Conservation (phyloP, 2,797 vertebrate species). For the Vireo griseus region DNA sequence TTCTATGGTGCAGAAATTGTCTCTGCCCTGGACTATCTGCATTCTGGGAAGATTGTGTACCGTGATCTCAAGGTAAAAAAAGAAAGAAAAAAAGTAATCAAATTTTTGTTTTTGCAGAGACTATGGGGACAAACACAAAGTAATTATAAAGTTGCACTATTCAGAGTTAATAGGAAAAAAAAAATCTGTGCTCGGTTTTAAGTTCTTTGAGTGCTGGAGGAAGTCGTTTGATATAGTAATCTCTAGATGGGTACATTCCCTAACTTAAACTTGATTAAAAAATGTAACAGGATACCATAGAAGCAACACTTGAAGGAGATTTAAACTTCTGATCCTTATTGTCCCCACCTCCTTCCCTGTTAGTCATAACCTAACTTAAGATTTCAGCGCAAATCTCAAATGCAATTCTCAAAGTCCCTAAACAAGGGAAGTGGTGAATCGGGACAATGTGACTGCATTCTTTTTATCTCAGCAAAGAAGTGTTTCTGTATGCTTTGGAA, state of each 20-base stretch:
- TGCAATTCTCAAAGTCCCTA: background rate
- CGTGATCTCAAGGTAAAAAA: constrained; percentile 97
- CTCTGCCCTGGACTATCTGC: constrained; percentile 96
- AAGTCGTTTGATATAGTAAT: background rate
- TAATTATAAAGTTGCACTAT: constrained; percentile 80
- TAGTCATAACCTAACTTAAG: background rate
- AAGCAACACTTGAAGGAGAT: background rate
- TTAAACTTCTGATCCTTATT: background rate
- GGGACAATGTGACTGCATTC: background rate
- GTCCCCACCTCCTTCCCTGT: fast-evolving
- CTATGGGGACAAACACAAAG: constrained; percentile 75
- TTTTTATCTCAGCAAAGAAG: background rate
- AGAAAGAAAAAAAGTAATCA: constrained; percentile 63
- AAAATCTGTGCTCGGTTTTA: background rate
- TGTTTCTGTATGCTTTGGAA: background rate
- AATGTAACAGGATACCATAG: background rate
- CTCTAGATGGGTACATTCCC: background rate
- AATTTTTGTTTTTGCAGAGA: constrained; percentile 65
- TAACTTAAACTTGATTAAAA: background rate
- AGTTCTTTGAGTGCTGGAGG: background rate
- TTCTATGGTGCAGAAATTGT: constrained; percentile 98
- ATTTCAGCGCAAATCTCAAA: background rate
- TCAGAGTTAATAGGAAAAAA: constrained; percentile 49
- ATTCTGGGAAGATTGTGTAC: constrained; percentile 97
- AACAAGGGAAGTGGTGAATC: background rate